These are phyloP conservation scores for Sialis lutaria DNA, from an alignment of 2,888 invertebrate species.

Conservation along the genomic window DNA sequence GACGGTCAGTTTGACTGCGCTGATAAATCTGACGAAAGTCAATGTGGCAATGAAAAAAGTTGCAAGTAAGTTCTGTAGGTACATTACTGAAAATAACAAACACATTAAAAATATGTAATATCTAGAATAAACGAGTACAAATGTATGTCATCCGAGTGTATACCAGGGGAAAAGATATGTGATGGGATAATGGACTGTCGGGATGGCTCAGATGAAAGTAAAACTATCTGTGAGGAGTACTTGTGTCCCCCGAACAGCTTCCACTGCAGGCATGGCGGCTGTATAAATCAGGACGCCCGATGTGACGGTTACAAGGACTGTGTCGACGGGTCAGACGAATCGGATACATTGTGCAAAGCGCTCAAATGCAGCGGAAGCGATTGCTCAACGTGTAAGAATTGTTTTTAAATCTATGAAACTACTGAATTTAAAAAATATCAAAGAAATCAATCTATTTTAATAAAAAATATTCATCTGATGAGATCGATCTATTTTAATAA, in stretches of 20 bases:
- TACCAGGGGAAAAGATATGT: constrained; percentile 11
- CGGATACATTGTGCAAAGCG: constrained; percentile 10
- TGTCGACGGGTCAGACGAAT: constrained; percentile 14
- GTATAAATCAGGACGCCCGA: constrained; percentile 10
- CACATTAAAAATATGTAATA: constrained; percentile 2
- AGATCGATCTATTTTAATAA: too few species aligned
- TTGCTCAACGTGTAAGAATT: constrained; percentile 7
- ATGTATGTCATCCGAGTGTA: constrained; percentile 13
- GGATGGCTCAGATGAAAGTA: constrained; percentile 15
- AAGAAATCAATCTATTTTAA: too few species aligned
- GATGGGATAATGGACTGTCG: constrained; percentile 13
- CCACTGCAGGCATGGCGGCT: constrained; percentile 14
- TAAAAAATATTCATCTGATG: too few species aligned
- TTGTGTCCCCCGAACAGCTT: constrained; percentile 13
- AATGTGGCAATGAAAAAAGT: constrained; percentile 13
- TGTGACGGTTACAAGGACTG: constrained; percentile 14
- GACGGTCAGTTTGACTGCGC: constrained; percentile 17
- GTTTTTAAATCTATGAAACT: too few species aligned
- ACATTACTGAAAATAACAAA: too few species aligned
- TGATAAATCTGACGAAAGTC: constrained; percentile 17
- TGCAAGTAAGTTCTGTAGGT: constrained; percentile 12
- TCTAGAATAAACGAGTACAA: constrained; percentile 12
- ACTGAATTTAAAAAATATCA: too few species aligned
- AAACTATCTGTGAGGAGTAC: constrained; percentile 10
- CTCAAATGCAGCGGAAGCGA: constrained; percentile 7